Base-by-base conservation (phyloP, 2,797 vertebrate genomes). In the Silurus aristotelis region DNA sequence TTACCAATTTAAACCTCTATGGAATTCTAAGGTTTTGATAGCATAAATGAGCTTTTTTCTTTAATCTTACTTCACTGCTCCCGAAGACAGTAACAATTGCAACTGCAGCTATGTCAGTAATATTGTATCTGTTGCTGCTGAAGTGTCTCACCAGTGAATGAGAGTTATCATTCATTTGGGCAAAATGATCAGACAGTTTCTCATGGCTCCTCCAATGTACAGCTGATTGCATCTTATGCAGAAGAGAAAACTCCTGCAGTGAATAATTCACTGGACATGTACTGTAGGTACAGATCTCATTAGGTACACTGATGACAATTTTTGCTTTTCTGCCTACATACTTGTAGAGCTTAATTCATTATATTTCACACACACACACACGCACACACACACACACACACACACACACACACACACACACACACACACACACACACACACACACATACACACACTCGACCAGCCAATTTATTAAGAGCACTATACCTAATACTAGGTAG, bases 341-440 rank as follows among this genome's bases (percentile, higher is more conserved):
- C 70, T 73, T 55, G 6, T 52, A 25, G 48, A 52, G 71, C 48
- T 73, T 6, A 73, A 73, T 73, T 52, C 71, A 73, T 73, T 73
- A 73, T 13, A 56, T 9, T 14, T 14, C 20, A 63, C 17, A 61
- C 19, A 17, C 46, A 52, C 43, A 46, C 70, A 14, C 8, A 22
- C 46, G 15, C 46, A 22, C 8, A 22, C 43, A 17, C 72, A 17
- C 8, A 73, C 46, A 8, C n/a, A 27, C 14, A 56, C 55, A 56
- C 55, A 56, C 55, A 31, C 48, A 60, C 56, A 60, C 56, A 60
- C 56, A 60, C 56, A 60, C 56, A 60, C 56, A 60, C 56, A 60
- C 13, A 60, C 56, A 60, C 56, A 60, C 56, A 19, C 56, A 60
- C 5, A 60, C 58, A 14, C 14, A 60, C 13, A 60, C 56, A 60